phyloP scores from a whole-genome alignment of 2,113 vertebrate species.

The Microcebus murinus region DNA sequence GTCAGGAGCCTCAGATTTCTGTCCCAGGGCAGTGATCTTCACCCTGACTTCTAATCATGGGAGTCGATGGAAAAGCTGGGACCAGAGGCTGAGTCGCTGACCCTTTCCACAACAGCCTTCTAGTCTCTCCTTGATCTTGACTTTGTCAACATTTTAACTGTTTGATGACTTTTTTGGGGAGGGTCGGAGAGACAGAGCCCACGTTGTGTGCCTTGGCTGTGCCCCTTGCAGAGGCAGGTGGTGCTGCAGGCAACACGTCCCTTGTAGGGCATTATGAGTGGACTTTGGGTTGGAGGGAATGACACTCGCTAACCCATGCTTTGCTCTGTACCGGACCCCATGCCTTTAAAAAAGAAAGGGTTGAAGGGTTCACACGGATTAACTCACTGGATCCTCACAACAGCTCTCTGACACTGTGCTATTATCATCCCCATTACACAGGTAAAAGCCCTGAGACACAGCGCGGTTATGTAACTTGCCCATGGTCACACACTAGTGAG shows the following conservation, averaged over 20 bases:
- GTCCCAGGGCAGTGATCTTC: neutral
- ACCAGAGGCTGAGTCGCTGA: neutral
- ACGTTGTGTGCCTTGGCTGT: neutral
- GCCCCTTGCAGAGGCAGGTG: neutral
- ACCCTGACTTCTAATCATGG: neutral
- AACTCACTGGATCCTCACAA: neutral
- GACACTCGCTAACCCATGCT: rapidly evolving
- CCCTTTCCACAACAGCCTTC: neutral
- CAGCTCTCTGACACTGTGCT: neutral
- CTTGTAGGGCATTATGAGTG: neutral
- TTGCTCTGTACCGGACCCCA: neutral
- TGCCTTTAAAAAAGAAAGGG: too few relatives aligned
- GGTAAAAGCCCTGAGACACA: neutral
- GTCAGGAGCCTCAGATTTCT: neutral
- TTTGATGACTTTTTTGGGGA: neutral
- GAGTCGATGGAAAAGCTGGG: neutral
- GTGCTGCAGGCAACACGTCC: neutral
- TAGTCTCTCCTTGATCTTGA: neutral
- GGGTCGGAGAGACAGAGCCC: neutral
- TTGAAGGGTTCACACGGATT: neutral
- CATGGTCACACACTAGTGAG: neutral
- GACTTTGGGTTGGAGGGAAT: neutral
- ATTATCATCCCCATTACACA: neutral
- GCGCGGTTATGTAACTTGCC: neutral
- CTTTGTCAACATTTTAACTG: neutral